phyloP scores from a whole-genome alignment of 2,113 vertebrate genomes.

The Semicossyphus pulcher region DNA sequence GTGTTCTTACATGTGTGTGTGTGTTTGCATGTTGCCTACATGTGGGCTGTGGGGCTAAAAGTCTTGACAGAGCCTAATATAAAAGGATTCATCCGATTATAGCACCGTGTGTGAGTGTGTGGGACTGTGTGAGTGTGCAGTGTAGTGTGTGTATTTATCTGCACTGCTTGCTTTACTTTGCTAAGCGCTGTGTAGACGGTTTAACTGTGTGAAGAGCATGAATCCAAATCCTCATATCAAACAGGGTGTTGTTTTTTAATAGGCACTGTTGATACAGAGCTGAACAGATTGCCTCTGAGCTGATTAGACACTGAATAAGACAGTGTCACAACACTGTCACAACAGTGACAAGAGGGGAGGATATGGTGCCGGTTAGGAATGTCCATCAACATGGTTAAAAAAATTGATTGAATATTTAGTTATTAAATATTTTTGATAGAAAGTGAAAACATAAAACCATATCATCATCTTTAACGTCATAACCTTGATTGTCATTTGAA shows the following conservation, averaged over 20 bases:
- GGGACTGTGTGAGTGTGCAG: slow-evolving; percentile 16
- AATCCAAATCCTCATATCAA: slow-evolving; percentile 49
- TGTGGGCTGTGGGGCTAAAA: slow-evolving; percentile 53
- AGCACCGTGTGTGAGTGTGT: slow-evolving; percentile 21
- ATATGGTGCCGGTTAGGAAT: background rate
- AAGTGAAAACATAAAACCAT: background rate
- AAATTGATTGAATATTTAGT: background rate
- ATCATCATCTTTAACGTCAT: background rate
- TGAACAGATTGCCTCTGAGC: slow-evolving; percentile 13
- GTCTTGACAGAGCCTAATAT: slow-evolving; percentile 58
- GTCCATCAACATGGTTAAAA: background rate
- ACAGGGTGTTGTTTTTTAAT: slow-evolving; percentile 10
- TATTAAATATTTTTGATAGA: background rate
- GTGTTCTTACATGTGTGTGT: background rate
- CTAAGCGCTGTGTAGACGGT: slow-evolving; percentile 27
- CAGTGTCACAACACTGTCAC: too few relatives aligned
- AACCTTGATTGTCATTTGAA: too few relatives aligned
- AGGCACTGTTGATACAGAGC: background rate
- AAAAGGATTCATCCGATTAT: slow-evolving; percentile 51
- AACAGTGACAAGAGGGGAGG: background rate
- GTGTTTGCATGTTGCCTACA: slow-evolving; percentile 48
- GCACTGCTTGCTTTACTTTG: slow-evolving; percentile 3
- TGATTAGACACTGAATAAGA: background rate
- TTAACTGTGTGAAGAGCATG: slow-evolving; percentile 22
- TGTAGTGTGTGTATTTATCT: slow-evolving; percentile 20